Percentiles rank a stretch among this genome's conserved stretches.
Conservation (phyloP, 2,797 vertebrate genomes). For the Siniperca scherzeri region DNA sequence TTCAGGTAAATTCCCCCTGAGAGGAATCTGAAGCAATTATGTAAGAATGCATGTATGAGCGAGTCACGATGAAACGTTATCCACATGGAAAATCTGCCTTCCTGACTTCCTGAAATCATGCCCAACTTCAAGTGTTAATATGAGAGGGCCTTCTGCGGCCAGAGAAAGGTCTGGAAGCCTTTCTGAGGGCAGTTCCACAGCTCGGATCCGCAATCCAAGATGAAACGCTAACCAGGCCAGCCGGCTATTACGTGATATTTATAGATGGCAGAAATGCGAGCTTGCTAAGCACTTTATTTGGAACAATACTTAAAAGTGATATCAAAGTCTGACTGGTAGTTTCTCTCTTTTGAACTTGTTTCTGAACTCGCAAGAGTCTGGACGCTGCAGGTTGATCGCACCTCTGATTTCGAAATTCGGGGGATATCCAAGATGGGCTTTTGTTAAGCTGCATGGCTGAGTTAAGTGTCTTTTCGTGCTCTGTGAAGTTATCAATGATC, state of each 20-base stretch:
- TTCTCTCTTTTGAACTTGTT: slow-evolving; percentile 29
- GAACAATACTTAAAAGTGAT: slow-evolving; percentile 45
- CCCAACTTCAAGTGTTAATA: slow-evolving; percentile 60
- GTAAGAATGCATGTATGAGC: slow-evolving; percentile 14
- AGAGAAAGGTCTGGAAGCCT: slow-evolving; percentile 62
- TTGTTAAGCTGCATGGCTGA: neutral
- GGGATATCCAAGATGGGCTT: neutral
- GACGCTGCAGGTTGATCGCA: neutral
- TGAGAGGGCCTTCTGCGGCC: slow-evolving; percentile 56
- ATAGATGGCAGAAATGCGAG: slow-evolving; percentile 59
- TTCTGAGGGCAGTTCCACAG: slow-evolving; percentile 34
- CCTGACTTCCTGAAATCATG: slow-evolving; percentile 40
- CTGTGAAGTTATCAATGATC: neutral
- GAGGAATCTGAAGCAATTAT: neutral
- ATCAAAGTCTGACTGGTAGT: slow-evolving; percentile 1
- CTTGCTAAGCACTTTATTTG: slow-evolving; percentile 60
- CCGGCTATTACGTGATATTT: slow-evolving; percentile 56
- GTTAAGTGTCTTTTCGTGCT: neutral
- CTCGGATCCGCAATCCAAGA: slow-evolving; percentile 50
- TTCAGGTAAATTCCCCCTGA: neutral
- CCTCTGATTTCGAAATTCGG: neutral
- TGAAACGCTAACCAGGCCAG: slow-evolving; percentile 66
- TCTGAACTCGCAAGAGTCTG: neutral
- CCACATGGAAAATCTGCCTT: slow-evolving; percentile 47
- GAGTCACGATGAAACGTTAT: slow-evolving; percentile 24